A percentile compares a stretch with the other conserved stretches of the same genome.
phyloP scores from a whole-genome alignment of 2,797 vertebrate species.

The Harpagifer antarcticus region DNA sequence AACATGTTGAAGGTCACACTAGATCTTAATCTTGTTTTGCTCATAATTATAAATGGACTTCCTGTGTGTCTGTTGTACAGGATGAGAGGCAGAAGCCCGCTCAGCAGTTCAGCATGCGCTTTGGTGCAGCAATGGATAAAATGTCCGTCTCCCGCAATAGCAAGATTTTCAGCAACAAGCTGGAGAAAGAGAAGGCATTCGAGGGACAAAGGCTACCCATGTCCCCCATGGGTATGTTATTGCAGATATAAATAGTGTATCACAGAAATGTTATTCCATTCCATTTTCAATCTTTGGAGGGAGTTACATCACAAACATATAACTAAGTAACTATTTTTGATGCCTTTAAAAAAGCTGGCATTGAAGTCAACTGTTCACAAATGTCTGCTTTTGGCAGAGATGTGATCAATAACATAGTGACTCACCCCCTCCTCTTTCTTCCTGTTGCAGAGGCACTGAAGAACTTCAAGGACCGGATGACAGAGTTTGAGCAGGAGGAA shows the following conservation, averaged over 20 bases:
- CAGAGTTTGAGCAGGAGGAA: constrained; percentile 92
- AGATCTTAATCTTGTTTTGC: background rate
- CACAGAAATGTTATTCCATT: background rate
- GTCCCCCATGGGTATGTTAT: constrained; percentile 87
- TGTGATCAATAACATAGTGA: constrained; percentile 46
- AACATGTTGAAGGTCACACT: constrained; percentile 9
- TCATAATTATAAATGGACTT: background rate
- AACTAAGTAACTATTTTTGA: constrained; percentile 16
- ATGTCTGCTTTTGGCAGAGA: constrained; percentile 53
- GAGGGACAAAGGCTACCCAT: constrained; percentile 88
- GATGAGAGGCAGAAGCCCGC: constrained; percentile 82
- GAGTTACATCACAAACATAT: constrained; percentile 7
- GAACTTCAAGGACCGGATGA: constrained; percentile 90
- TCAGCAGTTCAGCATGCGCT: constrained; percentile 76
- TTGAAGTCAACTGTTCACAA: constrained; percentile 29
- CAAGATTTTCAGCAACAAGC: constrained; percentile 80
- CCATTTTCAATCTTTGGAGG: background rate
- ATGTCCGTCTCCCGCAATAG: constrained; percentile 77
- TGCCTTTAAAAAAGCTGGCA: constrained; percentile 45
- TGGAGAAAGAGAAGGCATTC: constrained; percentile 82
- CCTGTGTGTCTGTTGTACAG: constrained; percentile 67
- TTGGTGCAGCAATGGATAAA: constrained; percentile 82
- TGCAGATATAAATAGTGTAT: background rate
- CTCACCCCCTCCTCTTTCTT: constrained; percentile 60
- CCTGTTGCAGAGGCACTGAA: constrained; percentile 89